phyloP scores from a whole-genome alignment of 2,888 invertebrate genomes.

The Sturmia bella region DNA sequence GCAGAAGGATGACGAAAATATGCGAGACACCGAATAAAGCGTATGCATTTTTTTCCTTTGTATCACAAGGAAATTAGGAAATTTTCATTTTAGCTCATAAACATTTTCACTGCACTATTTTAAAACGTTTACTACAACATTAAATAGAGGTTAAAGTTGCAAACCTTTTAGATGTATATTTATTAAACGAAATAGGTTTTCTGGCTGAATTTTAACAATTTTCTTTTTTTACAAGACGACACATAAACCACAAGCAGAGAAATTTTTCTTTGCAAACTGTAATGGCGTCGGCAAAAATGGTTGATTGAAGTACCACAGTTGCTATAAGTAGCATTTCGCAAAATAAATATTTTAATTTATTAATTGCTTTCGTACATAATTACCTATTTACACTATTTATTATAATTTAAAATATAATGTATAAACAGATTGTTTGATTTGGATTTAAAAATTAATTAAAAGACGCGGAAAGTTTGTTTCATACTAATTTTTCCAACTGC shows the following conservation, averaged over 20 bases:
- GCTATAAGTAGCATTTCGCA: conserved; percentile 6
- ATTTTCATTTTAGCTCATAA: background rate
- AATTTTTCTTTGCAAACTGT: conserved; percentile 79
- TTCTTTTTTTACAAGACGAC: conserved; percentile 72
- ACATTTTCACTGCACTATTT: background rate
- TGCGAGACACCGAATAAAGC: conserved; percentile 64
- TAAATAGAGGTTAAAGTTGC: background rate
- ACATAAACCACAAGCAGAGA: conserved; percentile 74
- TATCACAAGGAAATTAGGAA: conserved; percentile 4
- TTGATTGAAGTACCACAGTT: conserved; percentile 61
- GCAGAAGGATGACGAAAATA: conserved; percentile 24
- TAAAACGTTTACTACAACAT: background rate
- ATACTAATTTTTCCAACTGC: too few relatives aligned
- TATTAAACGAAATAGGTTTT: conserved; percentile 26
- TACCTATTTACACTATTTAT: too few relatives aligned
- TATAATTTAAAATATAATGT: too few relatives aligned
- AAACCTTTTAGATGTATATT: conserved; percentile 31
- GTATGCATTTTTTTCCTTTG: conserved; percentile 58
- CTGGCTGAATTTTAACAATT: conserved; percentile 56
- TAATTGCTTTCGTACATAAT: too few relatives aligned
- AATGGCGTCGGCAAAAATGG: conserved; percentile 82
- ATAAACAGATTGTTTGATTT: too few relatives aligned
- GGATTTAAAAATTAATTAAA: too few relatives aligned
- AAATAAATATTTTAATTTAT: background rate
- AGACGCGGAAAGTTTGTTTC: too few relatives aligned